phyloP scores from a whole-genome alignment of 2,888 invertebrate genomes.

The Drosophila nr. perissopoda region DNA sequence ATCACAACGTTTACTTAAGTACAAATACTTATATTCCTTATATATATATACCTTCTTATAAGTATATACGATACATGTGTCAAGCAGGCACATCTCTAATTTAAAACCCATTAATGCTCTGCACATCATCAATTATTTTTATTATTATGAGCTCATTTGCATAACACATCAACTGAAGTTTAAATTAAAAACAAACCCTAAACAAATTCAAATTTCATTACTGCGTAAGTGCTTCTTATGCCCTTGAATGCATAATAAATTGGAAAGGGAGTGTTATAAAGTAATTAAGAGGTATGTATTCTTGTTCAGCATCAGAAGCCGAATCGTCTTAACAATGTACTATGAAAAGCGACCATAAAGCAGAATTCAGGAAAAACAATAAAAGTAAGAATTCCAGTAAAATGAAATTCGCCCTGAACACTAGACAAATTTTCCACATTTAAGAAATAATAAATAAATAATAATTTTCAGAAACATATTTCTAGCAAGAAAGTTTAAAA shows the following conservation, averaged over 20 bases:
- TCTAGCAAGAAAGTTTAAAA: neutral
- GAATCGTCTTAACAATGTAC: neutral
- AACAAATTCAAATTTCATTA: neutral
- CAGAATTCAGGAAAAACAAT: neutral
- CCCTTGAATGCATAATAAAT: neutral
- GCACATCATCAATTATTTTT: constrained; percentile 4
- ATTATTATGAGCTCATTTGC: neutral
- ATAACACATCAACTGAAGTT: neutral
- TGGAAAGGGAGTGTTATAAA: neutral
- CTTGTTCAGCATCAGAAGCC: neutral
- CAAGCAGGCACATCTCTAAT: constrained; percentile 11
- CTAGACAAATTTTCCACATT: neutral
- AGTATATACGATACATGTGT: neutral
- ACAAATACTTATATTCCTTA: constrained; percentile 30
- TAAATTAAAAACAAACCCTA: neutral
- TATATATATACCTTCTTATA: neutral
- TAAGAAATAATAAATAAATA: neutral
- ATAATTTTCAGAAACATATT: neutral
- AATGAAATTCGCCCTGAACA: neutral
- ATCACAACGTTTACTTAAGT: constrained; percentile 40
- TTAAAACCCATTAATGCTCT: constrained; percentile 28
- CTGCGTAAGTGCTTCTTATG: neutral
- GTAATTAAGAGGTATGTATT: neutral
- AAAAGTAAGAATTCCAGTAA: too few species aligned
- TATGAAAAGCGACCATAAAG: neutral